Evolutionary conservation across 2,113 vertebrate species (phyloP), one percentile per base, ranked within the genome.

Genomic region (Fukomys damarensis): DNA sequence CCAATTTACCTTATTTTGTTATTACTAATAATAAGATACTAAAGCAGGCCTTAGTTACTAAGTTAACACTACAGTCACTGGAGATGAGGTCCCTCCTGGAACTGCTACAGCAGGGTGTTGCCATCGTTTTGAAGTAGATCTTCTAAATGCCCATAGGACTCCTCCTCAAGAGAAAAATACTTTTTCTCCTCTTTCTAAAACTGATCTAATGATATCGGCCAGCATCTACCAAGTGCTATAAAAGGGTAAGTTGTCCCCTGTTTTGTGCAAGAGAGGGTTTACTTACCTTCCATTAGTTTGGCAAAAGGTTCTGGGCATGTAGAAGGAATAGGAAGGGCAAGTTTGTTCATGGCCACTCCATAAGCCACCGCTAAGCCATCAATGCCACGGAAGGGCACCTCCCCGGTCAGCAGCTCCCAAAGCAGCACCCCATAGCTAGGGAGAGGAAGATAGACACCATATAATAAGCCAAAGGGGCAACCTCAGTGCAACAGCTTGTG

Each of bases 311-410:
- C 99, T 11, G 99, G 99, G 93, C 99, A 99, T 0, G 99, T 99
- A n/a, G 99, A 99, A 89, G 99, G 99, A 94, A 99, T 98, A 56
- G 99, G 99, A 97, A 99, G 98, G n/a, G 99, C 99, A 54, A 99
- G 98, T 96, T 99, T 99, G 98, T 99, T 99, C 99, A 99, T 99
- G 17, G 99, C 99, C 93, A 99, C 99, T 41, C 99, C 99, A 0
- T 99, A 99, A 1, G 99, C 99, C 74, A 99, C 99, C 0, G 99
- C 99, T 32, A 99, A 99, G 41, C 99, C 98, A 96, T 99, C 99
- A 14, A 99, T 99, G 35, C 99, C 99, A 94, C 99, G 99, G 97
- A 99, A 99, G 0, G 99, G 99, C 72, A 99, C 99, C 96, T 99
- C 99, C 20, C 99, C 99, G 0, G 99, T 99, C 83, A 99, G 98